phyloP scores from a whole-genome alignment of 2,888 invertebrate species.

The Himalopsyche kuldschensis region DNA sequence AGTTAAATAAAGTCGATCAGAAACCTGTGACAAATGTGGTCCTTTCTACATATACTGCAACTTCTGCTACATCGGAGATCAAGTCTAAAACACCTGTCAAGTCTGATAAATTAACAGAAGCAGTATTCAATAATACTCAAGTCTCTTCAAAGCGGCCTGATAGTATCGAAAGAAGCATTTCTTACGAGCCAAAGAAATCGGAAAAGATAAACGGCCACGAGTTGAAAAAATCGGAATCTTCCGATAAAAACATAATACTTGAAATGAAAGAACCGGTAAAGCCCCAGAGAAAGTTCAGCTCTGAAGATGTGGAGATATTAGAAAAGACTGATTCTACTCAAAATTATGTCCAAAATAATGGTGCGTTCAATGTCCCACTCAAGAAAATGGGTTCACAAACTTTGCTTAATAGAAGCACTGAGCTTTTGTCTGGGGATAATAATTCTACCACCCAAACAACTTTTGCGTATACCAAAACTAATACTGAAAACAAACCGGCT shows the following conservation, averaged over 20 bases:
- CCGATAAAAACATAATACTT: slow-evolving; percentile 23
- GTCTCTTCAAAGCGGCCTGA: slow-evolving; percentile 15
- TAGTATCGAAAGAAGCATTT: slow-evolving; percentile 33
- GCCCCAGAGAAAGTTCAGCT: slow-evolving; percentile 49
- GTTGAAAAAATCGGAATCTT: slow-evolving; percentile 29
- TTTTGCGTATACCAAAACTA: not conserved
- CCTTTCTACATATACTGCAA: slow-evolving; percentile 51
- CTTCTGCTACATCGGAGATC: slow-evolving; percentile 60
- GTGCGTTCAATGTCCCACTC: slow-evolving; percentile 27
- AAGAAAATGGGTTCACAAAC: slow-evolving; percentile 35
- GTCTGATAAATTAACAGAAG: slow-evolving; percentile 10
- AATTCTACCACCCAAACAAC: slow-evolving; percentile 2
- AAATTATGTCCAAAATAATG: slow-evolving; percentile 6
- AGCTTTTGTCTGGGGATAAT: slow-evolving; percentile 20
- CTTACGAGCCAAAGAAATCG: slow-evolving; percentile 30
- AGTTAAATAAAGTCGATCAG: slow-evolving; percentile 69
- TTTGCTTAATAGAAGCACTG: slow-evolving; percentile 35
- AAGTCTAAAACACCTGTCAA: slow-evolving; percentile 22
- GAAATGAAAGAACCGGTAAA: slow-evolving; percentile 34
- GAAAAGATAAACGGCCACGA: slow-evolving; percentile 26
- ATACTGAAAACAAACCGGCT: slow-evolving; percentile 12
- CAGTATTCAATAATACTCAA: not conserved
- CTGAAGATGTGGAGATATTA: slow-evolving; percentile 53
- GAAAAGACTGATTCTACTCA: slow-evolving; percentile 43
- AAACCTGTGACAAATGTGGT: slow-evolving; percentile 66